A percentile compares a stretch with the other conserved stretches of the same genome.
These are phyloP conservation scores for Lordiphosa mommai DNA, from an alignment of 1,140 invertebrate species.

Conservation along the genomic window DNA sequence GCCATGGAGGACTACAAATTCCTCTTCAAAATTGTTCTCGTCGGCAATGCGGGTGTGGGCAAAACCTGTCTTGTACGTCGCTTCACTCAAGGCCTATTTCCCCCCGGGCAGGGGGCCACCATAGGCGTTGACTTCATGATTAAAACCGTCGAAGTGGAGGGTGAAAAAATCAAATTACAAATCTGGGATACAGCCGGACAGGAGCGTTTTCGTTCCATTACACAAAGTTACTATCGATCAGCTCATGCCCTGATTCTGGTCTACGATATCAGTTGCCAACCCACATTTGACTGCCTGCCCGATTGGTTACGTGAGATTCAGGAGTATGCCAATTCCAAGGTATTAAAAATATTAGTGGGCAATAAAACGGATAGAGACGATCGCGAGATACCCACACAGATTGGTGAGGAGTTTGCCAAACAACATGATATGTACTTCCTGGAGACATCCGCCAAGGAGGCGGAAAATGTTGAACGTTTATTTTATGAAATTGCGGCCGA, in stretches of 20 bases:
- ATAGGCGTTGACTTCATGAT: slow-evolving; percentile 99
- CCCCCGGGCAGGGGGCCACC: slow-evolving; percentile 98
- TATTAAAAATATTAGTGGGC: slow-evolving; percentile 94
- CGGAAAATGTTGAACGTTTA: slow-evolving; percentile 97
- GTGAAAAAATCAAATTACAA: slow-evolving; percentile 99
- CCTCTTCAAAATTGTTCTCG: slow-evolving; percentile 97
- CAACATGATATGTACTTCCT: slow-evolving; percentile 98
- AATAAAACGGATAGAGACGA: slow-evolving; percentile 98
- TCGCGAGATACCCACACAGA: slow-evolving; percentile 94
- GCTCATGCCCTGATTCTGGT: slow-evolving; percentile 98
- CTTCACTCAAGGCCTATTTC: slow-evolving; percentile 96
- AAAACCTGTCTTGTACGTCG: slow-evolving; percentile 95
- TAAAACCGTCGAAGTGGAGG: slow-evolving; percentile 98
- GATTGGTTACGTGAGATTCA: slow-evolving; percentile 98
- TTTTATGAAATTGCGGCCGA: slow-evolving; percentile 97
- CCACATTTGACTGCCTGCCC: slow-evolving; percentile 96
- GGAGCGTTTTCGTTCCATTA: slow-evolving; percentile 95
- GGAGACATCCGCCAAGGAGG: slow-evolving; percentile 98
- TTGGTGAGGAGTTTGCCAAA: slow-evolving; percentile 97
- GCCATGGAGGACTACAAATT: slow-evolving; percentile 98
- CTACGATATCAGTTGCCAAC: slow-evolving; percentile 98
- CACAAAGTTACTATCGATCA: slow-evolving; percentile 98
- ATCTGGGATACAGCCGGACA: slow-evolving; percentile 95
- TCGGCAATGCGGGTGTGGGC: slow-evolving; percentile 96
- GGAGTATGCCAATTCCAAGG: slow-evolving; percentile 97